Percentiles rank a stretch among this genome's conserved stretches.
phyloP scores from a whole-genome alignment of 2,888 invertebrate species.

The Trissolcus japonicus region DNA sequence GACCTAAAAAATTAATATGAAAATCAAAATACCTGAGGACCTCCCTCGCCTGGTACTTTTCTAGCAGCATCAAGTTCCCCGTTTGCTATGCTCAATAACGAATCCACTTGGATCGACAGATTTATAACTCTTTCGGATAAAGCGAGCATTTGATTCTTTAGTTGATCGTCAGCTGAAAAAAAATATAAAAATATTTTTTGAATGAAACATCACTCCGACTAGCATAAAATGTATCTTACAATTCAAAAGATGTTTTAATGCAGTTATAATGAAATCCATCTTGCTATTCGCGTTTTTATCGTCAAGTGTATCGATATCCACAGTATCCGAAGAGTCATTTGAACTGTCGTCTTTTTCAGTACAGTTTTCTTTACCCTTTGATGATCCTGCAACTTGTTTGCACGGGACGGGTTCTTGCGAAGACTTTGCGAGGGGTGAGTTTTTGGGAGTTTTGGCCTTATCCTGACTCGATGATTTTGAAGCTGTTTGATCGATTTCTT shows the following conservation, averaged over 20 bases:
- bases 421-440: background rate
- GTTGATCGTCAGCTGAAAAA: background rate
- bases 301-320: background rate
- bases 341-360: background rate
- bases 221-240: background rate
- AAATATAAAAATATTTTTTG: background rate
- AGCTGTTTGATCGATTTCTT: too few species aligned
- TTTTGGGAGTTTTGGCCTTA: background rate
- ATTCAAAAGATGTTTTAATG: conserved; percentile 1
- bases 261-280: background rate
- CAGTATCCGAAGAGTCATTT: background rate
- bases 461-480: background rate
- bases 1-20: too few species aligned
- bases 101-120: background rate
- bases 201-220: background rate
- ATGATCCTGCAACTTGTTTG: background rate
- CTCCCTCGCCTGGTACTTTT: background rate
- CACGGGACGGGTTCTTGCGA: background rate
- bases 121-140: background rate
- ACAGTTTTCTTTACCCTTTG: background rate
- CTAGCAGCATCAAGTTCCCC: background rate
- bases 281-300: background rate
- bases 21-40: background rate
- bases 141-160: background rate
- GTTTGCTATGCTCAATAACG: conserved; percentile 1